phyloP scores from a whole-genome alignment of 2,797 vertebrate genomes.

The Notoglanidium macrostoma region DNA sequence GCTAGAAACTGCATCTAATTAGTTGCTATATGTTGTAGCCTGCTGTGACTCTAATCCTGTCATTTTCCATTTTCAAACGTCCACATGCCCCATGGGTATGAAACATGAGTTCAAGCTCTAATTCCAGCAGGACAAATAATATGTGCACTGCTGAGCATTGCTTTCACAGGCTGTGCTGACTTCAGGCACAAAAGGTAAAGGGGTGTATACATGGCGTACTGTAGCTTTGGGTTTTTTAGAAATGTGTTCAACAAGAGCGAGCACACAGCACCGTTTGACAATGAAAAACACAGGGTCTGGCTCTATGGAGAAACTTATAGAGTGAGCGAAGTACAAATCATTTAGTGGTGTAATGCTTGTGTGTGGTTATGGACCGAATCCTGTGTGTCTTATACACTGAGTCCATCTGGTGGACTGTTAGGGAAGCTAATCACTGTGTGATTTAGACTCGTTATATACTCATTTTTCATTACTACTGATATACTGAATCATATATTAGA shows the following conservation, averaged over 20 bases:
- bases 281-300: background rate
- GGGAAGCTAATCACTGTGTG: background rate
- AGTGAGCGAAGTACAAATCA: conserved; percentile 15
- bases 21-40: conserved; percentile 5
- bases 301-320: background rate
- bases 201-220: background rate
- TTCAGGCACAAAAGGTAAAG: conserved; percentile 17
- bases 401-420: conserved; percentile 46
- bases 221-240: background rate
- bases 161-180: conserved; percentile 17
- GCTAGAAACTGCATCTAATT: background rate
- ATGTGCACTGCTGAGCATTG: conserved; percentile 4
- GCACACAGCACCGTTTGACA: background rate
- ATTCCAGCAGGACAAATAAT: conserved; percentile 11
- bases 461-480: background rate
- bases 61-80: background rate
- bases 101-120: conserved; percentile 20
- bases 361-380: background rate
- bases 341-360: no score
- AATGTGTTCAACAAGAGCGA: background rate
- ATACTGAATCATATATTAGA: background rate
- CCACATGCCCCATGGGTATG: background rate
- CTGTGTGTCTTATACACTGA: conserved; percentile 22
- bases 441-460: background rate
- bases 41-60: background rate